Evolutionary conservation across 2,888 invertebrate species (phyloP).

Genomic region (Leptopilina myrica): DNA sequence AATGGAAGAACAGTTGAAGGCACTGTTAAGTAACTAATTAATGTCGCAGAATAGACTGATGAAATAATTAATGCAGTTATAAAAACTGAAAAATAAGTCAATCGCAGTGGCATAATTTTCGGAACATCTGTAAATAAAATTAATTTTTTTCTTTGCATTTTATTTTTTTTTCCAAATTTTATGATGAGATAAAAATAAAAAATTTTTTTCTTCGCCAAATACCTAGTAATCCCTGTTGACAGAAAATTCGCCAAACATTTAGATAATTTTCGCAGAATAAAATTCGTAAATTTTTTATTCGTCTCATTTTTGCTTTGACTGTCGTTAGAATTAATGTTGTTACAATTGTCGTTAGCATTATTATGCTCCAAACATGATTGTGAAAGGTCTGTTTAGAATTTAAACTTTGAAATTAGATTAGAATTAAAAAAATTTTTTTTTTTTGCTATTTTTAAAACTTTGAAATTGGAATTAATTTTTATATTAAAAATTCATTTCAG

Average conservation of each 20-base stretch:
- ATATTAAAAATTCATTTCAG: too few relatives aligned
- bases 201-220: too few relatives aligned
- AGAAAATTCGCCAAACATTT: constrained; percentile 53
- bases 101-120: constrained; percentile 56
- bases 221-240: constrained; percentile 56
- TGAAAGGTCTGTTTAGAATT: constrained; percentile 56
- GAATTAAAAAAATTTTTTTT: too few relatives aligned
- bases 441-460: too few relatives aligned
- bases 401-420: too few relatives aligned
- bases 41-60: constrained; percentile 22
- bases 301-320: background rate
- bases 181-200: too few relatives aligned
- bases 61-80: constrained; percentile 49
- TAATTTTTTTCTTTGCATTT: background rate
- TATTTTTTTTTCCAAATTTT: background rate
- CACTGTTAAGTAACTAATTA: constrained; percentile 37
- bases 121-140: constrained; percentile 61
- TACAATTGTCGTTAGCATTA: constrained; percentile 50
- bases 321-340: constrained; percentile 56
- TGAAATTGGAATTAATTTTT: too few relatives aligned
- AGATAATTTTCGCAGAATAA: constrained; percentile 40
- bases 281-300: background rate
- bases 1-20: constrained; percentile 50
- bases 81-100: constrained; percentile 66
- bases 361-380: constrained; percentile 50